These are phyloP conservation scores for Limnothrissa miodon DNA, from an alignment of 2,113 vertebrate genomes.

Conservation along the genomic window DNA sequence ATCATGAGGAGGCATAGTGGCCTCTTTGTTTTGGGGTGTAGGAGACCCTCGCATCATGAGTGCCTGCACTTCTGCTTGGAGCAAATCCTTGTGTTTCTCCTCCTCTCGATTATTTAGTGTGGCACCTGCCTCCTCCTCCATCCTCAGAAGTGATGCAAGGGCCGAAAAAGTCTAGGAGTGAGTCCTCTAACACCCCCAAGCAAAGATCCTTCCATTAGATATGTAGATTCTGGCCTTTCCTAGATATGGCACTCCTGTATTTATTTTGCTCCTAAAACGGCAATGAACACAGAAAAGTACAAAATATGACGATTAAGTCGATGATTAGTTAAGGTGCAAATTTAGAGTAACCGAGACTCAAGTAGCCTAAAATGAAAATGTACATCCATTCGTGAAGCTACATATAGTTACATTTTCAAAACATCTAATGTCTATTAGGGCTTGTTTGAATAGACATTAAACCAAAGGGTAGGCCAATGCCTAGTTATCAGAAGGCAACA, in stretches of 20 bases:
- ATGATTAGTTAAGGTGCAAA: neutral
- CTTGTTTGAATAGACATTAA: neutral
- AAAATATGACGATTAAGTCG: neutral
- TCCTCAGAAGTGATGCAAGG: neutral
- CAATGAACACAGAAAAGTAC: neutral
- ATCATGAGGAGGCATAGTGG: neutral
- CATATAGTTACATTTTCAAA: neutral
- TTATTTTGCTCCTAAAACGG: neutral
- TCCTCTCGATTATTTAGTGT: neutral
- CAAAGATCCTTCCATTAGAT: constrained; percentile 3
- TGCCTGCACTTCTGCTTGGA: neutral
- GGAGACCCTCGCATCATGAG: neutral
- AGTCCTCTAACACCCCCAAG: neutral
- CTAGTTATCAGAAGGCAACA: too few relatives aligned
- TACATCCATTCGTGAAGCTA: too few relatives aligned
- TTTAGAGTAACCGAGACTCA: too few relatives aligned
- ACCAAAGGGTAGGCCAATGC: too few relatives aligned
- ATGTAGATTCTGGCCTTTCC: neutral
- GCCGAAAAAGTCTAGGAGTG: neutral
- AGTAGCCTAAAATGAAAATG: too few relatives aligned
- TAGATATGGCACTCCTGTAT: neutral
- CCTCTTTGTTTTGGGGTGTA: neutral
- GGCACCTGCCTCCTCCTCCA: neutral
- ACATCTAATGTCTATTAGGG: neutral
- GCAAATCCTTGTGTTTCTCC: neutral